Evolutionary conservation across 2,113 vertebrate species (phyloP).

Genomic region (Seriola rivoliana): DNA sequence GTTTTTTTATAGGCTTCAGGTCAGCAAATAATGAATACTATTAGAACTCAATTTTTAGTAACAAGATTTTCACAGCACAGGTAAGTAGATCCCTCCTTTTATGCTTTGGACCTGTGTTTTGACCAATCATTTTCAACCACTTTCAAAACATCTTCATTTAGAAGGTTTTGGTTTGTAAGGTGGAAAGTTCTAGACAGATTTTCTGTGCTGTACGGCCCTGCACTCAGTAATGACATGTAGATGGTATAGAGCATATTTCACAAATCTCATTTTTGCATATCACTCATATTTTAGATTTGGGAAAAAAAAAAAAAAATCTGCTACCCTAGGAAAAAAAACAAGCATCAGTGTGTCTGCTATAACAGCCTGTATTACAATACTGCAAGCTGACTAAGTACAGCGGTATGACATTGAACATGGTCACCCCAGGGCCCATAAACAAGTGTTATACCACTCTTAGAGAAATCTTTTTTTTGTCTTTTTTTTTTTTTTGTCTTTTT

Average conservation of each 20-base stretch:
- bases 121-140: not conserved
- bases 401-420: constrained; percentile 11
- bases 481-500: not conserved
- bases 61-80: not conserved
- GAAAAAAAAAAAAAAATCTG: not conserved
- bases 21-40: constrained; percentile 3
- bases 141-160: not conserved
- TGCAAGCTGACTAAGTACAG: constrained; percentile 1
- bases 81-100: not conserved
- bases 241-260: not conserved
- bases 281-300: not conserved
- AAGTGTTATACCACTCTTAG: not conserved
- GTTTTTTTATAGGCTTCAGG: not conserved
- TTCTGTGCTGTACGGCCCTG: not conserved
- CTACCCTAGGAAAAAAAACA: not conserved
- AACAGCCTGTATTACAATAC: not conserved
- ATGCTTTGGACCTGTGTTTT: too few relatives aligned
- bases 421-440: not conserved
- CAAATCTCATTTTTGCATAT: not conserved
- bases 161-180: not conserved
- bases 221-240: not conserved
- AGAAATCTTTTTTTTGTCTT: not conserved
- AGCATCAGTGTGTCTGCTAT: not conserved
- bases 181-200: not conserved
- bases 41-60: constrained; percentile 11